Evolutionary conservation across 2,797 vertebrate species (phyloP).

Genomic region (Aldrovandia affinis): DNA sequence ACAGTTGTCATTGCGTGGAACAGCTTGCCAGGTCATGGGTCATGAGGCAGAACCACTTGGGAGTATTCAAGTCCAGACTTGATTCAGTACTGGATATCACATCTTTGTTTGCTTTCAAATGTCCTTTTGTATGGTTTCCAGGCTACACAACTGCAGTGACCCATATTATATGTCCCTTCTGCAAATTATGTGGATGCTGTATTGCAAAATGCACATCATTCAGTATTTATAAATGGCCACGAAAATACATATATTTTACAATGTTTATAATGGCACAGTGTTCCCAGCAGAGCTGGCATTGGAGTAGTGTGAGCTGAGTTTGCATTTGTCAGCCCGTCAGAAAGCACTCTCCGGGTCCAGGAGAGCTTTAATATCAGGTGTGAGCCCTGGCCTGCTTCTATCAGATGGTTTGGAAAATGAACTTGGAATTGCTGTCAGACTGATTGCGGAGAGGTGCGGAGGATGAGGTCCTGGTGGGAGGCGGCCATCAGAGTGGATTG

Average conservation of each 20-base stretch:
- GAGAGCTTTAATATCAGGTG: constrained; percentile 18
- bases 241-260: neutral
- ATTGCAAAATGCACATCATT: neutral
- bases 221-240: neutral
- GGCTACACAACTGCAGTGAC: neutral
- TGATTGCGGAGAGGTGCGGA: neutral
- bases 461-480: neutral
- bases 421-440: constrained; percentile 16
- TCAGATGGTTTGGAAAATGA: neutral
- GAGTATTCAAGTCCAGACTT: neutral
- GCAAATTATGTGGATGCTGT: neutral
- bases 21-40: no score
- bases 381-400: constrained; percentile 6
- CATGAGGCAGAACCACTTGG: no score
- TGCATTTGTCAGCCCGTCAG: neutral
- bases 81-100: neutral
- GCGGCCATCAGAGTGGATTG: neutral
- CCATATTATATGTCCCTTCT: neutral
- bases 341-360: neutral
- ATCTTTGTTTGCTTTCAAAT: neutral
- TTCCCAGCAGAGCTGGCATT: neutral
- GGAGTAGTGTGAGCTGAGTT: neutral
- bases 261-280: neutral
- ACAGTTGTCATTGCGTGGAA: no score
- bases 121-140: neutral